Evolutionary conservation across 2,888 invertebrate genomes (phyloP).

Genomic region (Erpobdella octoculata): DNA sequence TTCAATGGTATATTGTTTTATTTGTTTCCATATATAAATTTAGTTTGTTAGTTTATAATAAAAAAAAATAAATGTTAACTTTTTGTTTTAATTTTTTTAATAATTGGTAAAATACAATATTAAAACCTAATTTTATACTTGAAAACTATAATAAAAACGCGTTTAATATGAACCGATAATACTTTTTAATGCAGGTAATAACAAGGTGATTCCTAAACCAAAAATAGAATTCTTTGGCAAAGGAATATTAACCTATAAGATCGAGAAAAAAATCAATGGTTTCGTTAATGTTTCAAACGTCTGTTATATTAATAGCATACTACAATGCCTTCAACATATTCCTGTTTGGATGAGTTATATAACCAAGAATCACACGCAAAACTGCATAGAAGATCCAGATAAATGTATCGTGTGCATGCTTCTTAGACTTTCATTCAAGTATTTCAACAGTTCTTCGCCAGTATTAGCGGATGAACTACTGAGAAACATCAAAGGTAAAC

Average conservation of each 20-base stretch:
- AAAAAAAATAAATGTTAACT: too few relatives aligned
- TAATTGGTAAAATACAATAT: too few relatives aligned
- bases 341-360: constrained; percentile 7
- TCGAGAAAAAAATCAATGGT: not conserved
- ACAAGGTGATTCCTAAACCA: constrained; percentile 7
- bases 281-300: not conserved
- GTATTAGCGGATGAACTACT: not conserved
- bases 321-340: constrained; percentile 18
- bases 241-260: not conserved
- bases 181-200: too few relatives aligned
- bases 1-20: too few relatives aligned
- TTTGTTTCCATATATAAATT: too few relatives aligned
- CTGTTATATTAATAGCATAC: not conserved
- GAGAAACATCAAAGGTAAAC: too few relatives aligned
- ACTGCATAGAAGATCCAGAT: not conserved
- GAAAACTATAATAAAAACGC: too few relatives aligned
- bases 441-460: not conserved
- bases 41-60: too few relatives aligned
- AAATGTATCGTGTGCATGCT: constrained; percentile 1
- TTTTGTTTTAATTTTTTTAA: too few relatives aligned
- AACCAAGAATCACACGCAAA: not conserved
- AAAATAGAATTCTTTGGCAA: constrained; percentile 3
- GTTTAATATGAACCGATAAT: too few relatives aligned
- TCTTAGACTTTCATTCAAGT: not conserved
- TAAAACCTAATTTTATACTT: too few relatives aligned